Conservation (phyloP, 2,888 invertebrate species). For the Ariolimax columbianus region DNA sequence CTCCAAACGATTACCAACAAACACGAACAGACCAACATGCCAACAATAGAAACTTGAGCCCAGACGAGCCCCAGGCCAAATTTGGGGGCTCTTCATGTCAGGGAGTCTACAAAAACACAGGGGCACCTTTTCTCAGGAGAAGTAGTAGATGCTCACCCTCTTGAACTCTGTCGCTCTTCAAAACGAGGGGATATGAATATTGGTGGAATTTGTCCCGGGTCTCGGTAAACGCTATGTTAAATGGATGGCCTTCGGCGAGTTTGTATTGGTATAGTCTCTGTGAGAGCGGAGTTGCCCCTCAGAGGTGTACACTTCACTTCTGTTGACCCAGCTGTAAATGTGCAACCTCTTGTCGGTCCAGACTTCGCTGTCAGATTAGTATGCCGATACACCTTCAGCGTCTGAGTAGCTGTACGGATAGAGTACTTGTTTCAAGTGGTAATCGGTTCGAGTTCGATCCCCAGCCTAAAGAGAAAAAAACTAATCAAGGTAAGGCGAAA, state of each 20-base stretch:
- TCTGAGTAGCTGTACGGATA: too few relatives aligned
- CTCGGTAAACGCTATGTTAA: not conserved
- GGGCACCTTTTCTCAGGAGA: not conserved
- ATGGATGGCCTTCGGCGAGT: conserved; percentile 8
- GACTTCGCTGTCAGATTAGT: too few relatives aligned
- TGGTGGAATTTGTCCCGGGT: not conserved
- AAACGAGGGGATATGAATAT: not conserved
- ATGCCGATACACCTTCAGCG: too few relatives aligned
- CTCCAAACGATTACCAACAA: not conserved
- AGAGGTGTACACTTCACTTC: too few relatives aligned
- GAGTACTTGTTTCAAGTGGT: too few relatives aligned
- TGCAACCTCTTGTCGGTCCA: too few relatives aligned
- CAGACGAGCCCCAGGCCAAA: not conserved
- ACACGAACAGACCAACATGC: conserved; percentile 2
- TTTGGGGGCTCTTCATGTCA: not conserved
- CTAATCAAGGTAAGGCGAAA: too few relatives aligned
- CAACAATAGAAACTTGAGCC: not conserved
- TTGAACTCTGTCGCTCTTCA: not conserved
- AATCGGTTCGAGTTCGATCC: too few relatives aligned
- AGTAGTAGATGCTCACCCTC: not conserved
- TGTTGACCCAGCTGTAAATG: too few relatives aligned
- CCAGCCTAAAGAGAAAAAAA: too few relatives aligned
- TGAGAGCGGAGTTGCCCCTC: not conserved
- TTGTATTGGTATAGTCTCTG: not conserved
- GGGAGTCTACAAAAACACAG: conserved; percentile 16